phyloP scores from a whole-genome alignment of 2,797 vertebrate species.

The Ciconia nigra region DNA sequence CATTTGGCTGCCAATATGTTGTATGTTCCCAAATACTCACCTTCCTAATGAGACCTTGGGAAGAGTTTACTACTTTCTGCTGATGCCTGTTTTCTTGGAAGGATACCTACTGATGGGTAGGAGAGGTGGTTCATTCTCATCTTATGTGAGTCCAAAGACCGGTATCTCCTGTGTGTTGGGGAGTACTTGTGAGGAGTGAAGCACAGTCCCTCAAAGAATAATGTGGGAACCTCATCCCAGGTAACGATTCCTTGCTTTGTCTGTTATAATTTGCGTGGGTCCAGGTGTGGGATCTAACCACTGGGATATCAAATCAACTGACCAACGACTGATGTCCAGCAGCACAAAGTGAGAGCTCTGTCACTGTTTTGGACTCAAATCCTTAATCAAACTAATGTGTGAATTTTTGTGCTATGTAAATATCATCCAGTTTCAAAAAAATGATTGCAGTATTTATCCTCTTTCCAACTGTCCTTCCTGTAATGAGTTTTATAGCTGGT shows the following conservation, averaged over 20 bases:
- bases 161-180: neutral
- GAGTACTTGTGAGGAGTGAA: neutral
- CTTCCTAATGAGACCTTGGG: neutral
- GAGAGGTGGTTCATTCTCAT: neutral
- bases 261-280: neutral
- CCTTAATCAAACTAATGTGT: neutral
- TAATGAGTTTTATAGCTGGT: neutral
- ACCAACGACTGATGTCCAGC: rapidly evolving
- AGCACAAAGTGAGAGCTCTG: neutral
- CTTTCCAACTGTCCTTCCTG: neutral
- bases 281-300: neutral
- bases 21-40: neutral
- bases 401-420: neutral
- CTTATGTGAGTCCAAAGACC: rapidly evolving
- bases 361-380: neutral
- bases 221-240: neutral
- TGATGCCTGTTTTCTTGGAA: neutral
- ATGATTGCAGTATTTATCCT: neutral
- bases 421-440: neutral
- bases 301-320: neutral
- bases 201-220: neutral
- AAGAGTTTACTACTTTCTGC: neutral
- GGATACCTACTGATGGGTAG: neutral
- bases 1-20: neutral
- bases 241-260: neutral